These are phyloP conservation scores for Pithys albifrons DNA, from an alignment of 2,113 vertebrate species.

Conservation along the genomic window DNA sequence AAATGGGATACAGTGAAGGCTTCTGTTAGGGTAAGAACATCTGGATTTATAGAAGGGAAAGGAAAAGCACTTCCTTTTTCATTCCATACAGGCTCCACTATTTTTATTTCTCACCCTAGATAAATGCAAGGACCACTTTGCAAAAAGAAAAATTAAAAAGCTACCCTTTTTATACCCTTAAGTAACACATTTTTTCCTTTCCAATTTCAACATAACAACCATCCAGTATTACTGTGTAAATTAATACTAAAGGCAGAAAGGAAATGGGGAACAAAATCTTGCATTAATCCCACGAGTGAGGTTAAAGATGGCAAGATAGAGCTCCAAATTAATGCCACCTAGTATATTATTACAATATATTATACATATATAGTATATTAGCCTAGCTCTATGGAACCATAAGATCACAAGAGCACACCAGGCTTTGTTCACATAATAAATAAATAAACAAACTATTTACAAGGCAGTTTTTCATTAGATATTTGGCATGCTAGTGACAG, in stretches of 20 bases:
- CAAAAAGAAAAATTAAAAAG: not conserved
- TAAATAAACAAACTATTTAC: not conserved
- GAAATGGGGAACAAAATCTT: not conserved
- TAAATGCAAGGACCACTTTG: not conserved
- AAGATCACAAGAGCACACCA: not conserved
- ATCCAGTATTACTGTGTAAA: not conserved
- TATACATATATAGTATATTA: not conserved
- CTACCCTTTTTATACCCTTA: not conserved
- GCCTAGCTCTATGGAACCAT: not conserved
- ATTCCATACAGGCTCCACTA: not conserved
- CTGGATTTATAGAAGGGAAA: not conserved
- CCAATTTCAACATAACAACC: not conserved
- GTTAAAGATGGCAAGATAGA: not conserved
- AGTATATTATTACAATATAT: not conserved
- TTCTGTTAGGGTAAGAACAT: not conserved
- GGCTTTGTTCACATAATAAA: slow-evolving; percentile 2
- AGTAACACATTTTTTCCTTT: not conserved
- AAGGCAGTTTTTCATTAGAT: slow-evolving; percentile 46
- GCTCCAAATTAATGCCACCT: not conserved
- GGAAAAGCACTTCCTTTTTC: not conserved
- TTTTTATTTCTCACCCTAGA: not conserved
- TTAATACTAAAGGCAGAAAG: not conserved
- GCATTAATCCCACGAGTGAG: not conserved
- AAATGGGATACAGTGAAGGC: not conserved
- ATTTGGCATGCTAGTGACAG: not conserved